Conservation (phyloP, 2,113 vertebrate genomes). For the Erythrocercus mccallii region DNA sequence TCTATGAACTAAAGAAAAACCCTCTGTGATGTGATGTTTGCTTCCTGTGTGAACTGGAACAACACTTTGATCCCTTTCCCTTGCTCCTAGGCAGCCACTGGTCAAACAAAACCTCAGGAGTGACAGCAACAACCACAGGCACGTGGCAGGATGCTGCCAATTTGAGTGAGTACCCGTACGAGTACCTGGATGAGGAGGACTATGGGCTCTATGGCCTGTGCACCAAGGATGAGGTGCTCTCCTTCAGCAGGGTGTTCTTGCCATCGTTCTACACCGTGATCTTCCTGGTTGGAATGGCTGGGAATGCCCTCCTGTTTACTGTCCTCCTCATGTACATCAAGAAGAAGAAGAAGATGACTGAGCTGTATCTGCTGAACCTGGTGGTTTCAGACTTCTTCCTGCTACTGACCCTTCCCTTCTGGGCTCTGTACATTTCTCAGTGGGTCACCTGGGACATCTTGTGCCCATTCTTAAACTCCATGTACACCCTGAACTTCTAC, state of each 20-base stretch:
- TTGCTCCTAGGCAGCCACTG: neutral
- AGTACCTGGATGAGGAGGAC: slow-evolving; percentile 41
- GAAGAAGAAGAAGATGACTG: slow-evolving; percentile 29
- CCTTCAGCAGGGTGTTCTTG: slow-evolving; percentile 69
- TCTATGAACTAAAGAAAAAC: neutral
- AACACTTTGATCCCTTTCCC: neutral
- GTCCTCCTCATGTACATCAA: slow-evolving; percentile 34
- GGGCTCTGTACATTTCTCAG: slow-evolving; percentile 61
- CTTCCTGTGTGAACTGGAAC: neutral
- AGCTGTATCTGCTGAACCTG: slow-evolving; percentile 72
- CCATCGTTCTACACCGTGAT: slow-evolving; percentile 65
- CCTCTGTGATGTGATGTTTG: neutral
- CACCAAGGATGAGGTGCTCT: slow-evolving; percentile 63
- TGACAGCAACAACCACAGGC: neutral
- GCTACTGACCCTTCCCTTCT: slow-evolving; percentile 75
- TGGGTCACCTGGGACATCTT: slow-evolving; percentile 67
- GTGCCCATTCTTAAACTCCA: slow-evolving; percentile 67
- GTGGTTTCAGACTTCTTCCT: slow-evolving; percentile 75
- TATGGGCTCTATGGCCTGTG: slow-evolving; percentile 48
- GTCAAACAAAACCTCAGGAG: neutral
- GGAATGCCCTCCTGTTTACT: slow-evolving; percentile 62
- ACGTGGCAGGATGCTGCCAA: neutral
- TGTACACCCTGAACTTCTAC: slow-evolving; percentile 75
- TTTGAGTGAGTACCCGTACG: neutral
- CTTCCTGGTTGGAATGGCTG: slow-evolving; percentile 57